Percentiles rank a stretch among this genome's conserved stretches.
phyloP scores from a whole-genome alignment of 2,797 vertebrate species.

The Selene dorsalis region DNA sequence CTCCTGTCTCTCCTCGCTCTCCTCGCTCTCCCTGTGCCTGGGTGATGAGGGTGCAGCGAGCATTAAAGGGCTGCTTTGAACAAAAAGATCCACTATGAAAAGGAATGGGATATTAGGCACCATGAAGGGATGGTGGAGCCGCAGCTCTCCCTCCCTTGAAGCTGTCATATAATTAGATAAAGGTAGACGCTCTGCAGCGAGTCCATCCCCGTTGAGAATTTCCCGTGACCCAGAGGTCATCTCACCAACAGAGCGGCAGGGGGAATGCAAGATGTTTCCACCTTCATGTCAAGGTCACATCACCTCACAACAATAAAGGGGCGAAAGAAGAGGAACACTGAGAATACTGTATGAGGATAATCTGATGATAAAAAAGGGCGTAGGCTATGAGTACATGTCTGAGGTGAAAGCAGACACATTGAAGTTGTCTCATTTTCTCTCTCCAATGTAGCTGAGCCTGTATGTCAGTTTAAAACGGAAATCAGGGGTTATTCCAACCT shows the following conservation, averaged over 20 bases:
- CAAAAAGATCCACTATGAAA: conserved; percentile 81
- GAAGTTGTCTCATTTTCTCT: conserved; percentile 15
- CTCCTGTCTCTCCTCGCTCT: conserved; percentile 26
- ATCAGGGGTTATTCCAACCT: conserved; percentile 11
- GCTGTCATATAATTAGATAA: conserved; percentile 82
- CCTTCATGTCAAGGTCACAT: conserved; percentile 77
- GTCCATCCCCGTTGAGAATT: conserved; percentile 69
- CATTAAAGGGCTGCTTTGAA: conserved; percentile 79
- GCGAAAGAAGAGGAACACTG: conserved; percentile 19
- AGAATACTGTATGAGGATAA: conserved; percentile 54
- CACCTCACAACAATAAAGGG: conserved; percentile 58
- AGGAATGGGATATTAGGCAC: conserved; percentile 79
- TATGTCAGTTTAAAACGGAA: conserved; percentile 30
- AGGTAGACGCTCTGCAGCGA: conserved; percentile 67
- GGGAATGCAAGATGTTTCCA: conserved; percentile 54
- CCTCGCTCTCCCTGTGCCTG: conserved; percentile 33
- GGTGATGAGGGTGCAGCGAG: conserved; percentile 64
- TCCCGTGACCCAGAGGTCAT: conserved; percentile 62
- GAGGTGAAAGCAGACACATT: conserved; percentile 36
- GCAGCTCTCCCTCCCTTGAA: conserved; percentile 71
- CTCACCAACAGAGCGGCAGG: conserved; percentile 38
- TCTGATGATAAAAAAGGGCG: conserved; percentile 40
- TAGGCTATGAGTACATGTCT: conserved; percentile 28
- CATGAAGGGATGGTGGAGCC: conserved; percentile 57
- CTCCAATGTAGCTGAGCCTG: background rate